A percentile compares a stretch with the other conserved stretches of the same genome.
phyloP scores from a whole-genome alignment of 2,888 invertebrate species.

The Nematopogon swammerdamellus region DNA sequence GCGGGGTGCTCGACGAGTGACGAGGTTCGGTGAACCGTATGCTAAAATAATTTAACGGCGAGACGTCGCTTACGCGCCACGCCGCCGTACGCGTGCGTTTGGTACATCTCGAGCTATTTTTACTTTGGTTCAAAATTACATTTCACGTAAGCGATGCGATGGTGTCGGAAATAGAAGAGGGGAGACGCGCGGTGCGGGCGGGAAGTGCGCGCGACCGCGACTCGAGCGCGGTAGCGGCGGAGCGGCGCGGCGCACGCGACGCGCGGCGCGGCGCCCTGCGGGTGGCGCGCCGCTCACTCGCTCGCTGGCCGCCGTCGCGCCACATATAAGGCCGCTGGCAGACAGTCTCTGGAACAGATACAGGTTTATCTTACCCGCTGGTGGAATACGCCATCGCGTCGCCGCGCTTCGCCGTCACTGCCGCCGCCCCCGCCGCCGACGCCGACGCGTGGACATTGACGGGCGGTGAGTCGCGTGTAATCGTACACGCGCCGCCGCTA shows the following conservation, averaged over 20 bases:
- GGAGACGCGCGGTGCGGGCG: conserved; percentile 23
- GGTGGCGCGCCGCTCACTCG: no score
- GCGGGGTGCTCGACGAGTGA: conserved; percentile 7
- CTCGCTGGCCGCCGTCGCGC: conserved; percentile 18
- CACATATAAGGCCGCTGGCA: conserved; percentile 46
- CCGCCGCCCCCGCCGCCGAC: conserved; percentile 1
- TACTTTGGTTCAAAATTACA: not conserved
- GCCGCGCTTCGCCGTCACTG: no score
- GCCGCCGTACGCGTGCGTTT: conserved; percentile 5
- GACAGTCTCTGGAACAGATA: conserved; percentile 43
- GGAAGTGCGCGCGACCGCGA: conserved; percentile 19
- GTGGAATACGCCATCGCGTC: conserved; percentile 3
- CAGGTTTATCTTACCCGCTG: conserved; percentile 38
- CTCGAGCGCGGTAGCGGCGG: no score
- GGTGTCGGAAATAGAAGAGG: conserved; percentile 39
- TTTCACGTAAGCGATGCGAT: conserved; percentile 24
- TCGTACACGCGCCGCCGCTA: conserved; percentile 52
- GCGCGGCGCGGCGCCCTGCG: conserved; percentile 6
- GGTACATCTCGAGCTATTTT: not conserved
- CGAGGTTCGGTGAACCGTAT: conserved; percentile 7
- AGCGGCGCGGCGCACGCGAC: conserved; percentile 4
- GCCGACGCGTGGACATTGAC: conserved; percentile 1
- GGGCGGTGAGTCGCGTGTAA: conserved; percentile 25
- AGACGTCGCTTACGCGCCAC: conserved; percentile 6
- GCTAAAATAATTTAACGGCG: conserved; percentile 2